Evolutionary conservation across 2,797 vertebrate genomes (phyloP), one percentile per base, ranked within the genome.

Genomic region (Erithacus rubecula): DNA sequence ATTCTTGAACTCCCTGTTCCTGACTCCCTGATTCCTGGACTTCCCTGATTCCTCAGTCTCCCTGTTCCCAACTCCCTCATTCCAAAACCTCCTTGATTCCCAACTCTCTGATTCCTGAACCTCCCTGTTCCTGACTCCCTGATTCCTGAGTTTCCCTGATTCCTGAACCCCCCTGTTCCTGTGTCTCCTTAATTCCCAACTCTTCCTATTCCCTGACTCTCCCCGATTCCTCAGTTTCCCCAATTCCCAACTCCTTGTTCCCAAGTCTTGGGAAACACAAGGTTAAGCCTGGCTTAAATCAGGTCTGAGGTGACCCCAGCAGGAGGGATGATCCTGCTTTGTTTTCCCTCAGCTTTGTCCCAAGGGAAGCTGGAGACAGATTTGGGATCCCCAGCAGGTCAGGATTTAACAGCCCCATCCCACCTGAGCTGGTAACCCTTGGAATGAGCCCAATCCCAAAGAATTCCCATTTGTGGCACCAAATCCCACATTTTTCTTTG

Each of bases 201-300:
- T 44, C 39, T 39, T 39, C 65, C 34, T 2, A 6, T n/a, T 76
- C 58, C 58, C 2, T 39, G 39, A 39, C 39, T 39, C 39, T 39
- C 43, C 43, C 19, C 5, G 19, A 44, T 44, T 44, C 19, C 43
- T 11, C 9, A 44, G 43, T 44, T 19, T 44, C 43, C 46, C 12
- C 2, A 9, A 51, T 62, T 41, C 39, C 60, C 12, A 26, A 51
- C 13, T 51, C 65, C 67, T 29, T 2, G 9, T 34, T 52, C 59
- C 59, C 1, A 1, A 49, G 4, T 49, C 36, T 81, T 29, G 12
- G 90, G 74, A 94, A 89, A 49, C 0, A 0, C 2, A 2, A 64
- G 56, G 60, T 85, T 89, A 90, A 94, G 30, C 64, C 34, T 12
- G 49, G 60, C 47, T 58, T 87, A 63, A 92, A 60, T 67, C 10